Percentiles rank a stretch among this genome's conserved stretches.
Conservation (phyloP, 2,797 vertebrate species). For the Loris lydekkerianus region DNA sequence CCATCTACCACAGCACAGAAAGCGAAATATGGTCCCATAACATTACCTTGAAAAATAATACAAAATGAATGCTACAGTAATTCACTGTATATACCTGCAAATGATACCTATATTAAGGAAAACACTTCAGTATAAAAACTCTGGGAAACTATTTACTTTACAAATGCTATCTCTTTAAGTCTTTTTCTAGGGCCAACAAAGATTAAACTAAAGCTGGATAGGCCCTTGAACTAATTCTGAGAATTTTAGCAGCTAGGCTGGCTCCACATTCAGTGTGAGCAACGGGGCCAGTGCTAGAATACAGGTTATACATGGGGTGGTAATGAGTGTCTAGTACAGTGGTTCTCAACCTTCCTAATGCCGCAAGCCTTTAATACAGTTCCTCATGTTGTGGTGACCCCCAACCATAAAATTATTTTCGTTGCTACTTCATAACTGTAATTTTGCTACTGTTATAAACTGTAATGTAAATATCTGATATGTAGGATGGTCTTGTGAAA, state of each 20-base stretch:
- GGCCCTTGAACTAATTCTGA: neutral
- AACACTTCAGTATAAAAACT: constrained; percentile 10
- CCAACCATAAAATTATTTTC: no score
- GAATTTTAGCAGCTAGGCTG: neutral
- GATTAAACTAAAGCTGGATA: neutral
- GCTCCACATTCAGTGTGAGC: neutral
- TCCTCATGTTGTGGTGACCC: no score
- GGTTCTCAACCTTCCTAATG: no score
- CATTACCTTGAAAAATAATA: constrained; percentile 84
- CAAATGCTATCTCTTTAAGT: neutral
- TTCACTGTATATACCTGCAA: constrained; percentile 35
- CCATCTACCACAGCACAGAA: constrained; percentile 96
- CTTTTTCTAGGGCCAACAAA: neutral
- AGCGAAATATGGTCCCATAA: constrained; percentile 94
- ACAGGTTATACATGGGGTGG: neutral
- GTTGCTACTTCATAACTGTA: no score
- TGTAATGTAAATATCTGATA: no score
- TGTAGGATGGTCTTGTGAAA: no score
- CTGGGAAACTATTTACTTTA: constrained; percentile 45
- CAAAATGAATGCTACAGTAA: constrained; percentile 66
- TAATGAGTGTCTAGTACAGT: neutral
- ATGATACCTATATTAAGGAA: neutral
- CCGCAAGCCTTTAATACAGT: no score
- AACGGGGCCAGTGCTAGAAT: neutral
- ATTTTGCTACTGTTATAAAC: no score